A percentile compares a stretch with the other conserved stretches of the same genome.
These are phyloP conservation scores for Lasioglossum baleicum DNA, from an alignment of 1,140 invertebrate genomes.

Conservation along the genomic window DNA sequence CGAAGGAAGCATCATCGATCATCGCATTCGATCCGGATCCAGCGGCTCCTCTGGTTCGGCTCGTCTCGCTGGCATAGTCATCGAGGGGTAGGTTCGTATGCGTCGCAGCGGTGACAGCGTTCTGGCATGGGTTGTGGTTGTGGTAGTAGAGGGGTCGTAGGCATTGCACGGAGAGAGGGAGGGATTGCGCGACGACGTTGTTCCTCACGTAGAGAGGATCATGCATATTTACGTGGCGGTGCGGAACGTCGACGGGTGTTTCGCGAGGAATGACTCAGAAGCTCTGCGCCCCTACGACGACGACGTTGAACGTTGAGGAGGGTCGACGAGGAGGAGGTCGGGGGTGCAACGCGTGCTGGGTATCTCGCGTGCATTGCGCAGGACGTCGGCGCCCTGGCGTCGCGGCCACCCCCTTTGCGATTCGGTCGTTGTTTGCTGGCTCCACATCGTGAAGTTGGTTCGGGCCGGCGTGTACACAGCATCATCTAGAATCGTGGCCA, in stretches of 20 bases:
- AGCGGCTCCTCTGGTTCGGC: no score
- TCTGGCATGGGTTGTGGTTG: no score
- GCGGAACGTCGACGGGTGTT: constrained; percentile 28
- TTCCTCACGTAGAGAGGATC: constrained; percentile 5
- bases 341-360: constrained; percentile 41
- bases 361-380: constrained; percentile 55
- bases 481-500: constrained; percentile 8
- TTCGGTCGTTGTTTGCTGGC: constrained; percentile 55
- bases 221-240: constrained; percentile 32
- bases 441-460: constrained; percentile 34
- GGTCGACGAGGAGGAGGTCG: not conserved
- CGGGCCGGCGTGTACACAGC: constrained; percentile 17
- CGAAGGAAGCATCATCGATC: no score
- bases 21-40: no score
- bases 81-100: no score
- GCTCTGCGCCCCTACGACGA: constrained; percentile 30
- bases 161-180: not conserved
- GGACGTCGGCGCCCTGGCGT: constrained; percentile 55
- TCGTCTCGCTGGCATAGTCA: no score
- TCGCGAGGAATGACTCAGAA: constrained; percentile 56
- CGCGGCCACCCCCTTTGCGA: constrained; percentile 44
- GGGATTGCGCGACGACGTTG: constrained; percentile 4
- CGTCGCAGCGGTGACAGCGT: no score
- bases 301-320: not conserved
- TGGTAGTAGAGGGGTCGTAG: no score